These are phyloP conservation scores for Myoxocephalus aenaeus DNA, from an alignment of 2,797 vertebrate species.

Conservation along the genomic window DNA sequence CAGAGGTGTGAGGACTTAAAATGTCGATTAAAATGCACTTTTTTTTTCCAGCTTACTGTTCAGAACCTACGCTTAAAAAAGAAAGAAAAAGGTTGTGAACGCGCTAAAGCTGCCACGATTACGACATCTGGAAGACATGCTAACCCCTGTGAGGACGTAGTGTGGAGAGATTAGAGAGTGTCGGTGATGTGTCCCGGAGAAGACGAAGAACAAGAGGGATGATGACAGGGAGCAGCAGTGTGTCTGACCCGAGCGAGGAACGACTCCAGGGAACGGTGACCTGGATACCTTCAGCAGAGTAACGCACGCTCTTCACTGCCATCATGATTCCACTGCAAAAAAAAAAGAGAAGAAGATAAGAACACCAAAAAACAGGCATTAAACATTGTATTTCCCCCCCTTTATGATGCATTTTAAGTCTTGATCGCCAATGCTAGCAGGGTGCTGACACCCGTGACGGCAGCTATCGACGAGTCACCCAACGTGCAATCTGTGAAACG, in stretches of 20 bases:
- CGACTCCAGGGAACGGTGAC: slow-evolving; percentile 71
- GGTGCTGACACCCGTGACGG: slow-evolving; percentile 12
- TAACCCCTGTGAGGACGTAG: slow-evolving; percentile 50
- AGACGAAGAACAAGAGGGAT: slow-evolving; percentile 66
- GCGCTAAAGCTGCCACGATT: slow-evolving; percentile 20
- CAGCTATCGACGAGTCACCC: slow-evolving; percentile 41
- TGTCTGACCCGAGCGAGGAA: slow-evolving; percentile 70
- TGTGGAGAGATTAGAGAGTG: slow-evolving; percentile 49
- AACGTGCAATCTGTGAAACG: slow-evolving; percentile 64
- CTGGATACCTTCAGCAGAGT: slow-evolving; percentile 54
- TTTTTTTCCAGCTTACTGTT: not conserved
- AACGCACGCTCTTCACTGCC: not conserved
- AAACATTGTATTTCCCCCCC: not conserved
- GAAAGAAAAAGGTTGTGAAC: slow-evolving; percentile 16
- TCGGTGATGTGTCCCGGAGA: slow-evolving; percentile 61
- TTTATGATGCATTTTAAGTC: not conserved
- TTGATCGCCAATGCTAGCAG: not conserved
- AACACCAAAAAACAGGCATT: slow-evolving; percentile 15
- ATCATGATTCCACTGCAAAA: not conserved
- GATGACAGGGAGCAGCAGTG: slow-evolving; percentile 59
- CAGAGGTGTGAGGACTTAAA: slow-evolving; percentile 2
- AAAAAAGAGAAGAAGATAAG: not conserved
- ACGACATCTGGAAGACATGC: slow-evolving; percentile 79
- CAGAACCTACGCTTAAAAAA: not conserved
- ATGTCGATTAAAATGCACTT: slow-evolving; percentile 32